A percentile compares a stretch with the other conserved stretches of the same genome.
phyloP scores from a whole-genome alignment of 2,888 invertebrate species.

The Myopa tessellatipennis region DNA sequence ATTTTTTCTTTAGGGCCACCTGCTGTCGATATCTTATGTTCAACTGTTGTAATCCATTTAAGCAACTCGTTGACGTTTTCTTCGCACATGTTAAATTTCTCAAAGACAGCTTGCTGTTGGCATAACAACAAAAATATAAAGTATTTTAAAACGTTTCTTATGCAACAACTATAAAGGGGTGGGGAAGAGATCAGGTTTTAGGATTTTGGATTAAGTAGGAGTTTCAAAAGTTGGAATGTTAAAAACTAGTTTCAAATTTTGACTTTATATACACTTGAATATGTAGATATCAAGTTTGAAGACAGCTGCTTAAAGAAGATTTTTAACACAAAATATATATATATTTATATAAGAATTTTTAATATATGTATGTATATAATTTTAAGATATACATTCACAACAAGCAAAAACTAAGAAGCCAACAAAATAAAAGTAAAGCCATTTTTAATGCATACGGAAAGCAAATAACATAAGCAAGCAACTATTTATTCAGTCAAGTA shows the following conservation, averaged over 20 bases:
- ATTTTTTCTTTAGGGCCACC: constrained; percentile 88
- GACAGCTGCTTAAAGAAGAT: constrained; percentile 20
- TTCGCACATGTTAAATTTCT: constrained; percentile 92
- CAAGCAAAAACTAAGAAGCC: constrained; percentile 48
- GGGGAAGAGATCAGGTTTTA: background rate
- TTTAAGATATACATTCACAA: constrained; percentile 33
- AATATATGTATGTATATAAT: background rate
- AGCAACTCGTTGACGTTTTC: constrained; percentile 85
- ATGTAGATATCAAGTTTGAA: background rate
- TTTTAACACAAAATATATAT: constrained; percentile 46
- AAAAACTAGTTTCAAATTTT: too few species aligned
- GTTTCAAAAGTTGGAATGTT: background rate
- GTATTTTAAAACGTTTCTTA: background rate
- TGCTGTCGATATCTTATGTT: constrained; percentile 85
- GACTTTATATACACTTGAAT: too few species aligned
- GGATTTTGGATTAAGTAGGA: background rate
- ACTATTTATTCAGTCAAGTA: constrained; percentile 55
- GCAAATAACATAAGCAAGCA: constrained; percentile 46
- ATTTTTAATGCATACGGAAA: constrained; percentile 62
- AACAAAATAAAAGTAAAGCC: constrained; percentile 60
- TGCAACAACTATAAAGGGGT: background rate
- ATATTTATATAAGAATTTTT: background rate
- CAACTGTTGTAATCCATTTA: constrained; percentile 88
- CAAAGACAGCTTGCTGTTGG: constrained; percentile 91
- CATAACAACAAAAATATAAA: background rate